Conservation (phyloP, 2,113 vertebrate genomes). For the Aramus guarauna region DNA sequence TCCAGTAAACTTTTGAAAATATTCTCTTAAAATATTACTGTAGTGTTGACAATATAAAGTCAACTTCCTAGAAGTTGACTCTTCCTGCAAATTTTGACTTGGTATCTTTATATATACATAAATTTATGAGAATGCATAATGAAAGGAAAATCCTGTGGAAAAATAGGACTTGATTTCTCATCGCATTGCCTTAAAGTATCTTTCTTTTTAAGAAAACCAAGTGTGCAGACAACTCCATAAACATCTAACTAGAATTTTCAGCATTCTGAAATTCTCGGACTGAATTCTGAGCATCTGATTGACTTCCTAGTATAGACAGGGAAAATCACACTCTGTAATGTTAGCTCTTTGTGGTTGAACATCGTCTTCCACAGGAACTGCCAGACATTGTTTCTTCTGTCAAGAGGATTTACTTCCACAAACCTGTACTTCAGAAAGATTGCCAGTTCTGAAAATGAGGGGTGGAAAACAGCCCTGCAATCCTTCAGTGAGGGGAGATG, state of each 20-base stretch:
- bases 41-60: neutral
- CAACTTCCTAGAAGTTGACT: neutral
- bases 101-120: neutral
- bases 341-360: neutral
- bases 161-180: neutral
- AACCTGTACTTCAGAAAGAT: neutral
- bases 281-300: neutral
- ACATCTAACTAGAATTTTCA: neutral
- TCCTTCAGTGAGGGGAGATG: neutral
- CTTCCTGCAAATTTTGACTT: neutral
- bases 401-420: neutral
- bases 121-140: neutral
- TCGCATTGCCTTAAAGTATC: neutral
- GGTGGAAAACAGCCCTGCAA: neutral
- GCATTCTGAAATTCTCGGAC: neutral
- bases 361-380: neutral
- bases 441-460: neutral
- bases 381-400: neutral
- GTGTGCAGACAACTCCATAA: neutral
- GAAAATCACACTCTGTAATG: neutral
- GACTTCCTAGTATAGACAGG: neutral
- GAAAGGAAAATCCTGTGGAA: neutral
- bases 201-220: neutral
- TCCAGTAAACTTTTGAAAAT: neutral
- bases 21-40: neutral